Conservation (phyloP, 1,140 invertebrate genomes). For the Aphidius gifuensis region DNA sequence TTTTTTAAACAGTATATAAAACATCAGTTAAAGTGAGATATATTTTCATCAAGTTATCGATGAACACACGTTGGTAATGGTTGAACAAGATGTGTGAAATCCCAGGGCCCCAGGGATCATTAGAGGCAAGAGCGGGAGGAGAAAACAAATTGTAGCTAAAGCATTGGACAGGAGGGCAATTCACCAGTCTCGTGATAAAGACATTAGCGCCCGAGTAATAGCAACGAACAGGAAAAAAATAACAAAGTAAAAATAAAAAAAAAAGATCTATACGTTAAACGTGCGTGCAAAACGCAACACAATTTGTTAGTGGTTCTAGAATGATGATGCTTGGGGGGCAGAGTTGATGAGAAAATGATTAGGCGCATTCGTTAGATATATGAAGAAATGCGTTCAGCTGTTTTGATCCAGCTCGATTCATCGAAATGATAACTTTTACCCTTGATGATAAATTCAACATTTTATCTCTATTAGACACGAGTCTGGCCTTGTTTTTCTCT, state of each 20-base stretch:
- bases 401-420: conserved; percentile 6
- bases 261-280: conserved; percentile 10
- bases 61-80: conserved; percentile 9
- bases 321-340: conserved; percentile 14
- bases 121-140: conserved; percentile 10
- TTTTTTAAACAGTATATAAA: too few relatives aligned
- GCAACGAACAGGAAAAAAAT: conserved; percentile 19
- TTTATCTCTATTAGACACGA: conserved; percentile 13
- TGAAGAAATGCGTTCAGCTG: conserved; percentile 5
- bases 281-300: conserved; percentile 41
- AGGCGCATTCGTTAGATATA: conserved; percentile 27
- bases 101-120: conserved; percentile 26
- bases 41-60: neutral
- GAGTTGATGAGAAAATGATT: conserved; percentile 45
- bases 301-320: conserved; percentile 19
- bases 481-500: neutral
- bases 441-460: conserved; percentile 12
- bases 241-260: conserved; percentile 1
- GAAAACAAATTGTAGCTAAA: conserved; percentile 25
- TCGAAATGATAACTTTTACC: conserved; percentile 12
- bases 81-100: conserved; percentile 25
- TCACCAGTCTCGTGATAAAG: conserved; percentile 38
- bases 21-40: neutral
- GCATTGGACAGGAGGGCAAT: conserved; percentile 9
- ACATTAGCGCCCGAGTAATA: conserved; percentile 36